Evolutionary conservation across 2,888 invertebrate genomes (phyloP), one percentile per base, ranked within the genome.

Genomic region (Scaptomyza caliginosa): DNA sequence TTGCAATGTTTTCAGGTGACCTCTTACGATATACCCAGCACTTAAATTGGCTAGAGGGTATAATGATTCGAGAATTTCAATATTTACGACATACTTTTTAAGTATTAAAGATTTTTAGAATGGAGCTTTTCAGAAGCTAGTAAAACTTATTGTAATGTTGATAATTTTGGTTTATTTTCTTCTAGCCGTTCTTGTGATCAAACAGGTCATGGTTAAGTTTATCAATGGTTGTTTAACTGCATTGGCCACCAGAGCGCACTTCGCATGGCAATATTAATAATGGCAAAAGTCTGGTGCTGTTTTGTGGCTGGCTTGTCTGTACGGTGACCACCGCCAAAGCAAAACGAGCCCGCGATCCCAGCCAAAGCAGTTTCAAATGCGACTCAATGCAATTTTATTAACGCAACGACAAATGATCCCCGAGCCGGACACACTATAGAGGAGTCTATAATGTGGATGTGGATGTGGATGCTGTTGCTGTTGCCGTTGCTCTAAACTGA

Each of bases 371-470:
- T 88, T 89, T 90, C 89, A 89, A 89, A 89, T 86, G 89, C 88
- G 88, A 88, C 88, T 90, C 86, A 86, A 89, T 89, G 90, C 88
- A 90, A 84, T 89, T 90, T 89, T 89, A 88, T 88, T 88, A 88
- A 88, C 77, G 82, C 88, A 88, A 82, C 83, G 87, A 88, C 85
- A 86, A 88, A 88, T 87, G 86, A 81, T 85, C 79, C 63, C 69
- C 67, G 58, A 69, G 77, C 71, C 64, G 70, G 73, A 67, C 64
- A 67, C 65, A 38, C 56, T 48, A 13, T n/a, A 48, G 17, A 36
- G 45, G 17, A 45, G 45, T 42, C 6, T 30, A 46, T 42, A 55
- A 51, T 10, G 17, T 46, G 28, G 34, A 45, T 13, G 13, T 46
- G 30, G 21, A 21, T 21, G 46, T 13, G 26, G 45, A 16, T 21